Evolutionary conservation across 2,888 invertebrate species (phyloP).

Genomic region (Cosmia pyralina): DNA sequence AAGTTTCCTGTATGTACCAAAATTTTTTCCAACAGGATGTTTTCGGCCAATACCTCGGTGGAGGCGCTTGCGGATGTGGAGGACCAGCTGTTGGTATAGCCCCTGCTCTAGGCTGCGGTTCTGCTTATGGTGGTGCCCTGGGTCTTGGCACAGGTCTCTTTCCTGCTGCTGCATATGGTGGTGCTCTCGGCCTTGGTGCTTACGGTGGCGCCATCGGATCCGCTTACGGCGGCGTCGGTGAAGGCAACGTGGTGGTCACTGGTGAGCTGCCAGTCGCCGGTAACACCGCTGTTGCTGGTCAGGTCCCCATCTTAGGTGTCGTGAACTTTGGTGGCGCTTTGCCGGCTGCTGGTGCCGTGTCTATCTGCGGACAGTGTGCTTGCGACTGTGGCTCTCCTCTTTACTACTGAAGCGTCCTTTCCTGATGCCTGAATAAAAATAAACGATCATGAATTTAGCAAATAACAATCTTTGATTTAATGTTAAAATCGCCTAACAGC

Average conservation of each 20-base stretch:
- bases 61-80: not conserved
- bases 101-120: not conserved
- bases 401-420: too few species aligned
- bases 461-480: too few species aligned
- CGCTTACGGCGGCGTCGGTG: not conserved
- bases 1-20: too few species aligned
- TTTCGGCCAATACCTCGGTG: conserved; percentile 5
- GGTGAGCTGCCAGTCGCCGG: conserved; percentile 8
- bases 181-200: not conserved
- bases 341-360: conserved; percentile 10
- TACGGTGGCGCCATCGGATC: not conserved
- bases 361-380: not conserved
- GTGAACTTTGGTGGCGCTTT: not conserved
- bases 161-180: not conserved
- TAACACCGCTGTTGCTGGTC: not conserved
- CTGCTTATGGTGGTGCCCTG: not conserved
- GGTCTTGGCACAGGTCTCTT: too few species aligned
- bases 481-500: too few species aligned
- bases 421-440: too few species aligned
- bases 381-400: conserved; percentile 27
- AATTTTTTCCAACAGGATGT: conserved; percentile 9
- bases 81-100: not conserved
- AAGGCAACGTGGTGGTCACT: not conserved
- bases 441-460: too few species aligned
- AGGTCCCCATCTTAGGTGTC: not conserved